Percentiles rank a stretch among this genome's conserved stretches.
Evolutionary conservation across 2,797 vertebrate species (phyloP).

Genomic region (Pipistrellus pygmaeus): DNA sequence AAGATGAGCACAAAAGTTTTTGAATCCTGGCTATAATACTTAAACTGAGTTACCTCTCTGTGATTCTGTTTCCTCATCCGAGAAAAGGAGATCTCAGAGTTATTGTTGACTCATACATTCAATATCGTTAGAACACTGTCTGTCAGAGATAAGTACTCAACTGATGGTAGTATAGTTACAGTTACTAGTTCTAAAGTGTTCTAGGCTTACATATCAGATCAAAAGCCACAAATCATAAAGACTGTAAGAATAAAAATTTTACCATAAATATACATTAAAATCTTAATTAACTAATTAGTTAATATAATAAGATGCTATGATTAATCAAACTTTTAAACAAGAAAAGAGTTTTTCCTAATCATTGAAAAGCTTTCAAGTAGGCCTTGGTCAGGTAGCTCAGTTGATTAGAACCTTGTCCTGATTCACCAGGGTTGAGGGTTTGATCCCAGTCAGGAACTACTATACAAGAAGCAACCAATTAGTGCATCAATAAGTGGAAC

Average conservation of each 20-base stretch:
- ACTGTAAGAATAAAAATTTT: conserved; percentile 15
- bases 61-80: conserved; percentile 24
- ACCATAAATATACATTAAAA: conserved; percentile 35
- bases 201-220: background rate
- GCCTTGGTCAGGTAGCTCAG: too few relatives aligned
- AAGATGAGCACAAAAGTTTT: conserved; percentile 23
- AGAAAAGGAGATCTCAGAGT: background rate
- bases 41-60: background rate
- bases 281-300: conserved; percentile 26
- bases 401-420: too few relatives aligned
- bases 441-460: too few relatives aligned
- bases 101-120: background rate
- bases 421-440: too few relatives aligned
- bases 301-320: background rate
- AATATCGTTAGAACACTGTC: background rate
- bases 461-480: too few relatives aligned
- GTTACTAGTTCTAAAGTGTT: conserved; percentile 55
- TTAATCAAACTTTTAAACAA: conserved; percentile 57
- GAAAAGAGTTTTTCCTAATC: conserved; percentile 5
- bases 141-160: conserved; percentile 6
- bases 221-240: conserved; percentile 49
- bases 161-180: background rate
- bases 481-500: too few relatives aligned
- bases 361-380: conserved; percentile 51
- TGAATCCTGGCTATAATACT: conserved; percentile 42